Percentiles rank a stretch among this genome's conserved stretches.
Conservation (phyloP, 2,888 invertebrate species). For the Tubulanus polymorphus region DNA sequence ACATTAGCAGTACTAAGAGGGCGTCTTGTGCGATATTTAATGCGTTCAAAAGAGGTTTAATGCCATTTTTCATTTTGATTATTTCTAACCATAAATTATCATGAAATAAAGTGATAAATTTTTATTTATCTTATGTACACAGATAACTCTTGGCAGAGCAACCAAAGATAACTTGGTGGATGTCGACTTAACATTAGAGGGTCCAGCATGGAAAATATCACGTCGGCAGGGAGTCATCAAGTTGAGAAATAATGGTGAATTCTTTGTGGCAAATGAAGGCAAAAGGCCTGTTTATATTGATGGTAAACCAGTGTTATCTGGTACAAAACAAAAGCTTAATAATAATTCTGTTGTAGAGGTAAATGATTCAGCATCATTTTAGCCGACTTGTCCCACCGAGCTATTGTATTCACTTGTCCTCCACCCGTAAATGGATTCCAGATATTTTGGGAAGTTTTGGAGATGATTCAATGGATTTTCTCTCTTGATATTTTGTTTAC, state of each 20-base stretch:
- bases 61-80: too few relatives aligned
- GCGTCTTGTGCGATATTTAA: slow-evolving; percentile 84
- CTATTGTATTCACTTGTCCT: too few relatives aligned
- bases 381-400: too few relatives aligned
- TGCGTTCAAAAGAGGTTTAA: slow-evolving; percentile 89
- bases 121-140: slow-evolving; percentile 9
- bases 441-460: too few relatives aligned
- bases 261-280: slow-evolving; percentile 91
- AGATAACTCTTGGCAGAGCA: slow-evolving; percentile 88
- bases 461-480: too few relatives aligned
- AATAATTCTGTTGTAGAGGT: slow-evolving; percentile 95
- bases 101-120: too few relatives aligned
- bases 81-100: too few relatives aligned
- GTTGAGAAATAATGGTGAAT: slow-evolving; percentile 88
- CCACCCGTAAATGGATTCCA: too few relatives aligned
- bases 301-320: slow-evolving; percentile 81
- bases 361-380: too few relatives aligned
- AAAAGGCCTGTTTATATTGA: slow-evolving; percentile 92
- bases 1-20: slow-evolving; percentile 90
- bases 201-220: slow-evolving; percentile 85
- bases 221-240: slow-evolving; percentile 87
- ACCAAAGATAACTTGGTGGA: slow-evolving; percentile 86
- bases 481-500: too few relatives aligned
- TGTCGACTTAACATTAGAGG: slow-evolving; percentile 88
- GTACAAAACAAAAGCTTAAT: slow-evolving; percentile 82